Conservation (phyloP, 1,140 invertebrate species). For the Papilio helenus region DNA sequence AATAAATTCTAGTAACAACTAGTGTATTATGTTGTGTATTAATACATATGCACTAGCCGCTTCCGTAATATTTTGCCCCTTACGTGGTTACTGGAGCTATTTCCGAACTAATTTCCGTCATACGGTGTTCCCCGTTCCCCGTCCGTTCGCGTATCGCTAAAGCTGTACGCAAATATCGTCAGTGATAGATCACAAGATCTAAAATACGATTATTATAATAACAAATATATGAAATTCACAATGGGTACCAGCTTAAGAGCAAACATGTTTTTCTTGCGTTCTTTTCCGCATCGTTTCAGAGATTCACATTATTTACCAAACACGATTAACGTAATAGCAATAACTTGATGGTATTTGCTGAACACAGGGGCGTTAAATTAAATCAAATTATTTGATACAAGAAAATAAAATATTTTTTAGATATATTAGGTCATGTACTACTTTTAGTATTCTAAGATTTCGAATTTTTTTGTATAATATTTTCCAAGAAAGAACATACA, state of each 20-base stretch:
- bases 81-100: constrained; percentile 45
- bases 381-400: neutral
- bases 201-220: constrained; percentile 10
- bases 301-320: neutral
- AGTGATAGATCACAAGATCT: constrained; percentile 21
- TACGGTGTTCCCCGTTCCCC: constrained; percentile 31
- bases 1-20: too few relatives aligned
- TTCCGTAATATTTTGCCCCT: constrained; percentile 2
- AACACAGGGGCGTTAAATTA: neutral
- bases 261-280: neutral
- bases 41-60: neutral
- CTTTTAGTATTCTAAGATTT: too few relatives aligned
- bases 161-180: constrained; percentile 10
- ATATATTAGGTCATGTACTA: too few relatives aligned
- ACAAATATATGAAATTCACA: constrained; percentile 4
- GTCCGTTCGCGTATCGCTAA: constrained; percentile 5
- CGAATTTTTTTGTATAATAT: too few relatives aligned
- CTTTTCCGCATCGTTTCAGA: neutral
- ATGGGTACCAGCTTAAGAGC: neutral
- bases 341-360: neutral
- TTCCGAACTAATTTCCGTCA: constrained; percentile 62
- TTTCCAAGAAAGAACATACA: too few relatives aligned
- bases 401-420: too few relatives aligned
- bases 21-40: too few relatives aligned
- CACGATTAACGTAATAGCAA: neutral